Conservation (phyloP, 2,797 vertebrate species). For the Aeoliscus strigatus region DNA sequence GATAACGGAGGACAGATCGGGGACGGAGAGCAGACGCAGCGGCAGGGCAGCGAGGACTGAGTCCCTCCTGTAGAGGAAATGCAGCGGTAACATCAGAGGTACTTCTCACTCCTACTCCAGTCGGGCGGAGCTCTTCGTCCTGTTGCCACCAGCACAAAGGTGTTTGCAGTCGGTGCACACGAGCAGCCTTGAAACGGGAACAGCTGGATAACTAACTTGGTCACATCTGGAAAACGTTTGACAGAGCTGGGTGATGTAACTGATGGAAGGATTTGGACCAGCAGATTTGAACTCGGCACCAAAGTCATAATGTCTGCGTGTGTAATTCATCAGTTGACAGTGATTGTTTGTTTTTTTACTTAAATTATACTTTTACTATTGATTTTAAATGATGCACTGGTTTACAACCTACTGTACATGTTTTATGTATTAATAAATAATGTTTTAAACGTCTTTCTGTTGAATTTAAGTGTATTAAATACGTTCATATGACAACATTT, state of each 20-base stretch:
- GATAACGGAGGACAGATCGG: constrained; percentile 20
- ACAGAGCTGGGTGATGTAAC: background rate
- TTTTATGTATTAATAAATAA: constrained; percentile 72
- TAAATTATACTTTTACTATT: constrained; percentile 48
- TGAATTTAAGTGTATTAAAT: constrained; percentile 1
- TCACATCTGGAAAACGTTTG: constrained; percentile 2
- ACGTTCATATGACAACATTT: constrained; percentile 5
- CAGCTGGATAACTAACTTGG: background rate
- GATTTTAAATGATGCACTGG: constrained; percentile 45
- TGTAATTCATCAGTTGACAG: constrained; percentile 11
- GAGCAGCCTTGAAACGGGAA: background rate
- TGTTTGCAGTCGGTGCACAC: constrained; percentile 6
- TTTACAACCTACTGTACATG: constrained; percentile 56
- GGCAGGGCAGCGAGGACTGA: constrained; percentile 76
- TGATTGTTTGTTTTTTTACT: constrained; percentile 13
- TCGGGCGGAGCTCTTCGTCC: background rate
- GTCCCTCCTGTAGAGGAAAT: constrained; percentile 74
- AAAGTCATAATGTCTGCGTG: constrained; percentile 9
- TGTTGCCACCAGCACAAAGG: constrained; percentile 40
- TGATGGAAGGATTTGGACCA: background rate
- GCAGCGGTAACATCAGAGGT: background rate
- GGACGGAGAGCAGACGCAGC: constrained; percentile 53
- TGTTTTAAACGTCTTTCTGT: constrained; percentile 37
- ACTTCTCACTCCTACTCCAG: background rate
- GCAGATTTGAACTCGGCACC: constrained; percentile 8